Evolutionary conservation across 1,140 invertebrate species (phyloP).

Genomic region (Campoletis sonorensis): DNA sequence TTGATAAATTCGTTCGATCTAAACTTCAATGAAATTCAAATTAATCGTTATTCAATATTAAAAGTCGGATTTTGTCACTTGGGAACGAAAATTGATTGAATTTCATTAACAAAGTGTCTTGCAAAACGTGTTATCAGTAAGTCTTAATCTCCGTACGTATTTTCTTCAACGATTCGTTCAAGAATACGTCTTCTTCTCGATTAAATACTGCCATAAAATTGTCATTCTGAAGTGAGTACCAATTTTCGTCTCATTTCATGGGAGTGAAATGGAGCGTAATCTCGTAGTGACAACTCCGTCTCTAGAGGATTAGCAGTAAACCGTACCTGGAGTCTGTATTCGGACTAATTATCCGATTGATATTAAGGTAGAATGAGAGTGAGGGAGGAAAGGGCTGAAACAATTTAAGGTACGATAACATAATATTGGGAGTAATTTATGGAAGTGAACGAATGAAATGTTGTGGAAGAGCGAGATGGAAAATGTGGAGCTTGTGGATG

Average conservation of each 20-base stretch:
- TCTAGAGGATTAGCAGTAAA: conserved; percentile 5
- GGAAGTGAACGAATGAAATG: conserved; percentile 41
- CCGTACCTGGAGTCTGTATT: not conserved
- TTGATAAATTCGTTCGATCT: too few species aligned
- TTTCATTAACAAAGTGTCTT: too few species aligned
- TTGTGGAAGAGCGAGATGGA: not conserved
- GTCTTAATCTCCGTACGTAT: too few species aligned
- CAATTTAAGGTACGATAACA: conserved; percentile 51
- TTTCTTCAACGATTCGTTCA: conserved; percentile 54
- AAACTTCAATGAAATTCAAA: too few species aligned
- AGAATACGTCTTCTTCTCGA: not conserved
- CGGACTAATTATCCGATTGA: conserved; percentile 31
- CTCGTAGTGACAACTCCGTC: conserved; percentile 44
- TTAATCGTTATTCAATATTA: too few species aligned
- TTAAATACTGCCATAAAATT: too few species aligned
- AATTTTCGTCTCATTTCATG: not conserved
- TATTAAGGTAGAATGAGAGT: conserved; percentile 35
- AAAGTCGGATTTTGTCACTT: too few species aligned
- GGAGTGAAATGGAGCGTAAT: conserved; percentile 43
- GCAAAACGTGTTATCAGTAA: too few species aligned
- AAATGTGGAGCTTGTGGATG: not conserved
- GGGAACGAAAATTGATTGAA: too few species aligned
- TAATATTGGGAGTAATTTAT: conserved; percentile 59
- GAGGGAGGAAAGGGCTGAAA: not conserved
- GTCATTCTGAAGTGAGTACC: too few species aligned